phyloP scores from a whole-genome alignment of 2,797 vertebrate genomes.

The Macrochelys suwanniensis region DNA sequence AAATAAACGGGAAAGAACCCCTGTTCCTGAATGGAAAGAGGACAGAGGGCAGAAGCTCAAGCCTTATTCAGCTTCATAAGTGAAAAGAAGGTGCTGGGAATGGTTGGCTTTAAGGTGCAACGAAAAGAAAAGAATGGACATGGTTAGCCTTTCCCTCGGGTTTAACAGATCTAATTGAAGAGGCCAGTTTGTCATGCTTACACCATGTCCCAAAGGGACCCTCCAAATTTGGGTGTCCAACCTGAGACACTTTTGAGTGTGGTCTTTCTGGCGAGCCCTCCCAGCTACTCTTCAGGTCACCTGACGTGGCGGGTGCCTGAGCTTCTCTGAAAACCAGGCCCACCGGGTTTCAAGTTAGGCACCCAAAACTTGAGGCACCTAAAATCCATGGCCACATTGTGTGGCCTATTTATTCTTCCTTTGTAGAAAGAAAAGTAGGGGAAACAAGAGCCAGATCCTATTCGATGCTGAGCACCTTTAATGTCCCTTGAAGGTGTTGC shows the following conservation, averaged over 20 bases:
- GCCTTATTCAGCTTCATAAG: neutral
- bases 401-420: neutral
- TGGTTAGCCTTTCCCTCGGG: neutral
- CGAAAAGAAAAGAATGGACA: neutral
- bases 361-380: neutral
- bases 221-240: neutral
- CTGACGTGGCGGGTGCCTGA: neutral
- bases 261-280: neutral
- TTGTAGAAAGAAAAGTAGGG: neutral
- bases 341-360: neutral
- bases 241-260: neutral
- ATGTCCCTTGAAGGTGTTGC: neutral
- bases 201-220: neutral
- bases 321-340: neutral
- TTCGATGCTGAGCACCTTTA: neutral
- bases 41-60: constrained; percentile 37
- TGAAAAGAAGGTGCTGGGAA: constrained; percentile 5
- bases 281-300: rapidly evolving
- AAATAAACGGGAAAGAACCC: neutral
- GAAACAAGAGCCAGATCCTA: neutral
- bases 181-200: constrained; percentile 22
- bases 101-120: neutral
- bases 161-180: constrained; percentile 20
- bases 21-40: constrained; percentile 19
- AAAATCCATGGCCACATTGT: neutral